Conservation (phyloP, 2,113 vertebrate genomes). For the Hirundichthys speculiger region DNA sequence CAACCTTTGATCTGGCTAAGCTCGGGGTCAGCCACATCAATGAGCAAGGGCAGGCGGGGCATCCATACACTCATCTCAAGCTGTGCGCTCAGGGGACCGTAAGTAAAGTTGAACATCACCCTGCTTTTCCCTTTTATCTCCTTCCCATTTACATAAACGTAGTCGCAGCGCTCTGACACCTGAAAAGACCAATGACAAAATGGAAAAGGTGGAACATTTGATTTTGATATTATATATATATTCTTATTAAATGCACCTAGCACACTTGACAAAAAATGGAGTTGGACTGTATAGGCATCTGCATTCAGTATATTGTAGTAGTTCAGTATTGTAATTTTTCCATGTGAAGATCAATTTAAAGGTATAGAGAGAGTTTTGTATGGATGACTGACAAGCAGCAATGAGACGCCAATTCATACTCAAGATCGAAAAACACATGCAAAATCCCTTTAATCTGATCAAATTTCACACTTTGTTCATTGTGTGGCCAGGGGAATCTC, state of each 20-base stretch:
- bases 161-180: constrained; percentile 93
- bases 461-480: constrained; percentile 28
- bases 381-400: constrained; percentile 1
- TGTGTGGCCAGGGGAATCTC: constrained; percentile 33
- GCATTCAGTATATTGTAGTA: no score
- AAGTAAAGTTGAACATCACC: constrained; percentile 88
- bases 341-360: constrained; percentile 18
- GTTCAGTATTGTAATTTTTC: constrained; percentile 7
- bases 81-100: constrained; percentile 88
- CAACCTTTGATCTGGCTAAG: constrained; percentile 96
- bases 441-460: constrained; percentile 19
- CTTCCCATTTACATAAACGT: constrained; percentile 90
- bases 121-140: constrained; percentile 87
- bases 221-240: no score
- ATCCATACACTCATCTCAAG: constrained; percentile 93
- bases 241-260: constrained; percentile 18
- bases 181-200: constrained; percentile 49
- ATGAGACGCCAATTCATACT: constrained; percentile 21
- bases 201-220: neutral
- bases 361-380: constrained; percentile 32
- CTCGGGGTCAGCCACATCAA: constrained; percentile 90
- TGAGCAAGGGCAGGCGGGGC: constrained; percentile 89
- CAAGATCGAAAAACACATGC: constrained; percentile 26
- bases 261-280: constrained; percentile 5
- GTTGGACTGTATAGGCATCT: constrained; percentile 6